Evolutionary conservation across 2,113 vertebrate genomes (phyloP), one percentile per base, ranked within the genome.

Genomic region (Rissa tridactyla): DNA sequence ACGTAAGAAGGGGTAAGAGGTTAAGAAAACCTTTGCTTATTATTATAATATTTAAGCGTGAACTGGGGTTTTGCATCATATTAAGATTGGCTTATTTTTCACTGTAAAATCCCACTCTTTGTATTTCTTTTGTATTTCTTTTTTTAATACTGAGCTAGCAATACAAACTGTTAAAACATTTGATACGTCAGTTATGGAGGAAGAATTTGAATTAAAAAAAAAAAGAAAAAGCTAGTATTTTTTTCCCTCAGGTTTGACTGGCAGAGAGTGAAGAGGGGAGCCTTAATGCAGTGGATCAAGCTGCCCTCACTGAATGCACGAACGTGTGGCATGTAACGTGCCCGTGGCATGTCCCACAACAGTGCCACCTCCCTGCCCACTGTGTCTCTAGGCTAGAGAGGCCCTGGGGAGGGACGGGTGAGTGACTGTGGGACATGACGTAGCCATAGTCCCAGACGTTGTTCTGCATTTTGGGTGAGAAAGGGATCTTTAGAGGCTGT

Each of bases 321-420:
- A 29, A 57, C 2, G 1, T 3, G 1, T 60, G 40, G 22, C 34
- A 27, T 8, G 27, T 0, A 2, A 30, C 4, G 16, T 26, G 34
- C 20, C 21, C 4, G 1, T 23, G 54, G 44, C 30, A 51, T 69
- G 52, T 29, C 23, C 15, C 4, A 0, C 0, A 4, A 16, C 60
- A 75, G 42, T 25, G 44, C 23, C 19, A 29, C 18, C 18, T 34
- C 46, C 46, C 16, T 52, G 64, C 44, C 44, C 30, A 42, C 13
- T 0, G 0, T 6, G 4, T 0, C 1, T 17, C 9, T 10, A 17
- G 51, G 27, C 21, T 32, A 32, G 42, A n/a, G 52, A 8, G 13
- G 18, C 23, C 47, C 16, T 13, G 13, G 11, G 11, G 9, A 80
- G 68, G 15, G 18, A 51, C 0, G 4, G 25, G 16, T 2, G 2